Base-by-base conservation (phyloP, 2,888 invertebrate genomes). In the Apamea anceps region DNA sequence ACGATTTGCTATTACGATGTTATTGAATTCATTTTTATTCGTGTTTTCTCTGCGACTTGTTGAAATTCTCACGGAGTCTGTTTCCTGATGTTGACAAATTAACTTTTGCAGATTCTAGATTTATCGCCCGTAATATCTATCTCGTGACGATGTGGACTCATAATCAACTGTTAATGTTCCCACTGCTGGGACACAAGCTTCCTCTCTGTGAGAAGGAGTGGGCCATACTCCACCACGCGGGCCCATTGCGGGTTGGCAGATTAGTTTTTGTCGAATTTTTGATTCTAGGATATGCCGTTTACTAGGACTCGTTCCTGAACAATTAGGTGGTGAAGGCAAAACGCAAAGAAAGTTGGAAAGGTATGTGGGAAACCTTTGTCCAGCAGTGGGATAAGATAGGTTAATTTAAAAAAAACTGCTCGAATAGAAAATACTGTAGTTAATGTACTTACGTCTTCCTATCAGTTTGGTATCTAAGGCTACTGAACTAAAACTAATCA, bases 21-120 rank as follows among this genome's bases (percentile, higher is more conserved):
- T 89, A 88, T 90, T 89, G 87, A 89, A 84, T 86, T 83, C 71
- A 72, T 84, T 82, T 84, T 79, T 68, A 72, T 82, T 77, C 62
- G 72, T 62, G 25, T 75, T 79, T 80, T 75, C 70, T 65, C 25
- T 37, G 42, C 12, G 68, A 73, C 57, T 77, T 73, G 75, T 79
- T 88, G 71, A 68, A 82, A 70, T 81, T 84, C 79, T 77, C 77
- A 78, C 70, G 81, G 72, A 78, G 12, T 57, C 4, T 28, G n/a
- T 51, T 86, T 71, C 66, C 67, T 77, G 73, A 51, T 74, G 57
- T 51, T 74, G 63, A 70, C 15, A 48, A 54, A 72, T 72, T 21
- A 13, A 65, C 45, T 25, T 7, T 37, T 42, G 13, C 28, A 25
- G 15, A 54, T 32, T 25, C 10, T 25, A 15, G 15, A 51, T 51